Evolutionary conservation across 2,797 vertebrate genomes (phyloP).

Genomic region (Remorina albescens): DNA sequence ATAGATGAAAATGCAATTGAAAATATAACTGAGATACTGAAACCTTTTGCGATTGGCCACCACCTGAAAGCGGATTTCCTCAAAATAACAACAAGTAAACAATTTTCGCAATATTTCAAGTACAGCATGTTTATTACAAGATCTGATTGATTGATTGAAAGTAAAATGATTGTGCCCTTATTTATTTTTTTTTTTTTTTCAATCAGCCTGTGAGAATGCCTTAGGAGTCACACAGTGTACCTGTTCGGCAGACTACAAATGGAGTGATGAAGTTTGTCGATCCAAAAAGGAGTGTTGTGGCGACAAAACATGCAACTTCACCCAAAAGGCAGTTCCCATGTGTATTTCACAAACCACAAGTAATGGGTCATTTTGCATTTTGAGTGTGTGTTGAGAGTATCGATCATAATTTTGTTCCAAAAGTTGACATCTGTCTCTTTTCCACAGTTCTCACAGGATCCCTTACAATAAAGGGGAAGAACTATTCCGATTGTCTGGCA

Average conservation of each 20-base stretch:
- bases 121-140: neutral
- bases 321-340: accelerated
- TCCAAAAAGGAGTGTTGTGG: neutral
- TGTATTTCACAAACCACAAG: slow-evolving; percentile 64
- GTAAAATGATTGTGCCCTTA: neutral
- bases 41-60: accelerated
- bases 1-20: neutral
- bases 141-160: neutral
- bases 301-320: accelerated
- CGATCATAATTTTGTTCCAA: neutral
- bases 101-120: slow-evolving; percentile 4
- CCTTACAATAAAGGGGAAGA: accelerated
- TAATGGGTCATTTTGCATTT: slow-evolving; percentile 28
- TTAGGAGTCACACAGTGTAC: accelerated
- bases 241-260: accelerated
- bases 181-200: neutral
- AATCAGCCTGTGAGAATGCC: slow-evolving; percentile 48
- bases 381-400: neutral
- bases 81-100: slow-evolving; percentile 71
- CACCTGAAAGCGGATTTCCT: accelerated
- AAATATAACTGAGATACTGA: accelerated
- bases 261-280: slow-evolving; percentile 44
- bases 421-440: neutral
- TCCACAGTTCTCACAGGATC: slow-evolving; percentile 67
- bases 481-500: accelerated